Conservation (phyloP, 2,888 invertebrate species). For the Lasioglossum marginatum region DNA sequence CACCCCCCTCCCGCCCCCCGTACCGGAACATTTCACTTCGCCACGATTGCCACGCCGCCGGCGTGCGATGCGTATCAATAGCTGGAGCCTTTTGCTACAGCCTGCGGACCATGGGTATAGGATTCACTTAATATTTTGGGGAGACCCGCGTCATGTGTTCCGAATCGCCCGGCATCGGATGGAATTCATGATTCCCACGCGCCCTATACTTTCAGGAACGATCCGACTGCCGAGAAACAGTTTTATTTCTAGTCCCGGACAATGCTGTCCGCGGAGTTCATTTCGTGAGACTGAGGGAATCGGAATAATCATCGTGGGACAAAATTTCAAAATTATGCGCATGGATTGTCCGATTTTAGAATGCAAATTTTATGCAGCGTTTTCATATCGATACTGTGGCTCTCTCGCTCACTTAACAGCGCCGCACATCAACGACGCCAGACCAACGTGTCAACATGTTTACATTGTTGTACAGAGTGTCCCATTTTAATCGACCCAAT, state of each 20-base stretch:
- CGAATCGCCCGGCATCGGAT: neutral
- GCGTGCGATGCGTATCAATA: conserved; percentile 8
- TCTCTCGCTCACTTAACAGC: too few species aligned
- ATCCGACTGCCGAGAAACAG: neutral
- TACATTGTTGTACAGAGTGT: too few species aligned
- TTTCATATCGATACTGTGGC: neutral
- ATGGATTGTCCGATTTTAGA: neutral
- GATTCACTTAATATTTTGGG: conserved; percentile 12
- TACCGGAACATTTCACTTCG: neutral
- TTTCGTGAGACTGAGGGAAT: neutral
- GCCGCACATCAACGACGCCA: too few species aligned
- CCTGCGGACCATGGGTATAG: neutral
- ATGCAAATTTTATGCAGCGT: neutral
- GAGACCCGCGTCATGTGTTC: neutral
- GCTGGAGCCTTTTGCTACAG: neutral
- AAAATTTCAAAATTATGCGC: too few species aligned
- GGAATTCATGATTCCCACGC: neutral
- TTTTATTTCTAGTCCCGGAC: neutral
- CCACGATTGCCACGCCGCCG: conserved; percentile 13
- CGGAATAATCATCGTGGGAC: neutral
- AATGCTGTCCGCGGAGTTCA: neutral
- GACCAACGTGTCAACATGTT: too few species aligned
- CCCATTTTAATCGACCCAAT: too few species aligned
- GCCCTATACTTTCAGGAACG: neutral
- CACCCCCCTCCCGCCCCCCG: neutral